These are phyloP conservation scores for Meles meles DNA, from an alignment of 2,113 vertebrate species.

Conservation along the genomic window DNA sequence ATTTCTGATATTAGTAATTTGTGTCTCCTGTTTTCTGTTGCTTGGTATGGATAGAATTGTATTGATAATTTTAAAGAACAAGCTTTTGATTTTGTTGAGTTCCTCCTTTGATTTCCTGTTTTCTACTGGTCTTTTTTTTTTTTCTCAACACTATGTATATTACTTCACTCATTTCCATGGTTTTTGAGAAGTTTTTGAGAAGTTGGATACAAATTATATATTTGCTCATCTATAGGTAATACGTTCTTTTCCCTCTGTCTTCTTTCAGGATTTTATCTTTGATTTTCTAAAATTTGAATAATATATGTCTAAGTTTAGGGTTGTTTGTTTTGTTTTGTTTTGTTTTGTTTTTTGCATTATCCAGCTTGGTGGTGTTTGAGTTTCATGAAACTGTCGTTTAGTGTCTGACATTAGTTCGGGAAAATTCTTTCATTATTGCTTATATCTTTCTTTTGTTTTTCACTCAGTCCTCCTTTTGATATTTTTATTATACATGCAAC, in stretches of 20 bases:
- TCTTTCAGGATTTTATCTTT: neutral
- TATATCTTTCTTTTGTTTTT: neutral
- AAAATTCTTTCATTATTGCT: neutral
- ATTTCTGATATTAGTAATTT: neutral
- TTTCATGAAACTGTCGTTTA: neutral
- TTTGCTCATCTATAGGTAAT: neutral
- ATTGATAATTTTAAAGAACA: neutral
- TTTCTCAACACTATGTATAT: neutral
- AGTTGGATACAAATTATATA: neutral
- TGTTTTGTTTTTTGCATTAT: neutral
- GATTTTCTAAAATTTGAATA: neutral
- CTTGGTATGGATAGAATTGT: neutral
- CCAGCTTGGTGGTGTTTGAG: neutral
- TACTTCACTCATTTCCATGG: neutral
- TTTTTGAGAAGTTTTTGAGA: neutral
- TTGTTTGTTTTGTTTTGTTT: neutral
- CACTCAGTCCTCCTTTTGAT: neutral
- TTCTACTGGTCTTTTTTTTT: neutral
- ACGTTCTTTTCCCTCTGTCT: neutral
- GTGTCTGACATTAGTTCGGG: neutral
- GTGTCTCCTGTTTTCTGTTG: neutral
- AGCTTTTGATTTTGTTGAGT: neutral
- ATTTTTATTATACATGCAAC: neutral
- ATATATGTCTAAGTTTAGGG: neutral
- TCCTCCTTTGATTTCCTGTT: neutral